phyloP scores from a whole-genome alignment of 2,888 invertebrate species.

The Chloromyia formosa region DNA sequence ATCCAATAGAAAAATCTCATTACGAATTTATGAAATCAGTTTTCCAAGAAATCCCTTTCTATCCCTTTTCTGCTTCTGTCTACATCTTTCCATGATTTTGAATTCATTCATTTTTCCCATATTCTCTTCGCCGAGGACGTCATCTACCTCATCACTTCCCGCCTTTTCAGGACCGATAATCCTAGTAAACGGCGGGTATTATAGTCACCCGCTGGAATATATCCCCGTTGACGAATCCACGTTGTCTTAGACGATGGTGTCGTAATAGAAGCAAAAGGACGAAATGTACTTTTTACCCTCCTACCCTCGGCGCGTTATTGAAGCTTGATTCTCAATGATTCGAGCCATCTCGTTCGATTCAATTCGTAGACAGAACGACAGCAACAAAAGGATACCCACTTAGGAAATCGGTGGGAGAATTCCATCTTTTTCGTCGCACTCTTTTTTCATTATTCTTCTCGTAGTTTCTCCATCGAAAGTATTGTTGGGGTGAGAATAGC shows the following conservation, averaged over 20 bases:
- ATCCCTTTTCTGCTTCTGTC: conserved; percentile 11
- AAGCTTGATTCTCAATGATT: background rate
- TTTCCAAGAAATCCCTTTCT: conserved; percentile 33
- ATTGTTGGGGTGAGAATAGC: background rate
- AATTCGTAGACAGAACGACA: conserved; percentile 16
- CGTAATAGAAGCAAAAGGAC: background rate
- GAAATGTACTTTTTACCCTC: background rate
- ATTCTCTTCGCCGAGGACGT: conserved; percentile 39
- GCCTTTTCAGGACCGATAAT: conserved; percentile 36
- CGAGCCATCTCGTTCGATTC: conserved; percentile 30
- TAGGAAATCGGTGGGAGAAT: conserved; percentile 17
- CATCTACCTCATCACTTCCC: conserved; percentile 39
- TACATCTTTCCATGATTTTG: conserved; percentile 10
- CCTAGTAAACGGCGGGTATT: conserved; percentile 27
- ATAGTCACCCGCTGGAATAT: conserved; percentile 37
- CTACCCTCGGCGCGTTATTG: background rate
- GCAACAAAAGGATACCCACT: conserved; percentile 25
- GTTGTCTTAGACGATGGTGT: background rate
- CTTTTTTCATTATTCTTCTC: background rate
- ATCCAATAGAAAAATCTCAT: conserved; percentile 46
- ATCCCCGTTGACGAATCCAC: conserved; percentile 9
- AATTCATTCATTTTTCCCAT: conserved; percentile 32
- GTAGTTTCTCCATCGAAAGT: background rate
- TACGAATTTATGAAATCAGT: conserved; percentile 49
- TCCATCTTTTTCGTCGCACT: background rate